Evolutionary conservation across 2,113 vertebrate species (phyloP), one percentile per base, ranked within the genome.

Genomic region (Lophius piscatorius): DNA sequence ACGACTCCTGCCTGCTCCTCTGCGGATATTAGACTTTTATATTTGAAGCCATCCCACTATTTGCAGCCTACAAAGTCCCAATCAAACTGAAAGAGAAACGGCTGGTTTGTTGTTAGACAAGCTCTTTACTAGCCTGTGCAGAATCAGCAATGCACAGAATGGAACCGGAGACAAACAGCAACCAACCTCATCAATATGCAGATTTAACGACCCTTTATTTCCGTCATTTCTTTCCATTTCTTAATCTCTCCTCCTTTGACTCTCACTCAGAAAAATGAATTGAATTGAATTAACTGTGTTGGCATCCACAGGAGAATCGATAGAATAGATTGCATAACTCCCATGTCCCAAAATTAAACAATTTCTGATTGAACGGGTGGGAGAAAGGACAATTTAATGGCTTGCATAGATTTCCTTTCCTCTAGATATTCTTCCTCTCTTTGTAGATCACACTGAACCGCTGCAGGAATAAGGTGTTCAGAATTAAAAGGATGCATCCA

Each of bases 221-320:
- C 1, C 41, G 48, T 36, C 10, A 29, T 57, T 47, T 55, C 6
- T 17, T 21, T 63, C 18, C 26, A 44, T 35, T 48, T 61, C 21
- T 66, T 74, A 52, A 21, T 67, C 40, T 40, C 9, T 31, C 14
- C 39, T n/a, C 42, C 38, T 36, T 56, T 51, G 51, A 54, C 29
- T 67, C 49, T 26, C 54, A 18, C 57, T 63, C 67, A 45, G 33
- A 31, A 42, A 78, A 70, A 76, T 69, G 4, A 78, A 68, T 33
- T 69, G 33, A 38, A 61, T 70, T 70, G 69, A 80, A 80, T 72
- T 46, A 69, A 62, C 62, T 68, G 49, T 52, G 63, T 59, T 60
- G 58, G 41, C 34, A 48, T 78, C 73, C 62, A 50, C 14, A 18
- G 75, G 68, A 73, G 80, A 83, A 84, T 86, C 77, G 76, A 72